Evolutionary conservation across 2,113 vertebrate genomes (phyloP).

Genomic region (Micromys minutus): DNA sequence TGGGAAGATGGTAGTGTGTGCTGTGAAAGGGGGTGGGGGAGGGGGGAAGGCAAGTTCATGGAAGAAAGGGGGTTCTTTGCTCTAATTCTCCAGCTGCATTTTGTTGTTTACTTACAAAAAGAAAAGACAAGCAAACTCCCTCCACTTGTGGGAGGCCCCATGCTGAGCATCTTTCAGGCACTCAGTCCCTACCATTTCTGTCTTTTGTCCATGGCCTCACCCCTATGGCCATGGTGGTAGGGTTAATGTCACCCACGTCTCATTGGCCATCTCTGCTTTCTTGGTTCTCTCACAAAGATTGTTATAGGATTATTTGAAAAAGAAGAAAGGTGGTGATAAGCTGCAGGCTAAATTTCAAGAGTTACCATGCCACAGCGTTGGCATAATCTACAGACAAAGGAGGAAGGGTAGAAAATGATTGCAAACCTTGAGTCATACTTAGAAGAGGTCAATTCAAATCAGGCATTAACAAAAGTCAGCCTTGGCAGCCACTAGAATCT

Average conservation of each 20-base stretch:
- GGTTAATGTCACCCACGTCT: neutral
- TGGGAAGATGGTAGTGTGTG: conserved; percentile 67
- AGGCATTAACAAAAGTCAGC: neutral
- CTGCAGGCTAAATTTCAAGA: conserved; percentile 31
- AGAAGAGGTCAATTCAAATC: conserved; percentile 30
- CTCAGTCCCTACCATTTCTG: conserved; percentile 69
- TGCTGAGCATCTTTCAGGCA: conserved; percentile 68
- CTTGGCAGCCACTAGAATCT: rapidly evolving
- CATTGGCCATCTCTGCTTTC: conserved; percentile 70
- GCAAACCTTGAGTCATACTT: neutral
- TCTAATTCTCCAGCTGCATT: conserved; percentile 83
- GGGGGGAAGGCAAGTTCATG: conserved; percentile 63
- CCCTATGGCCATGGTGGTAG: conserved; percentile 56
- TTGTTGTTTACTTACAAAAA: conserved; percentile 72
- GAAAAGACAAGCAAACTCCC: conserved; percentile 38
- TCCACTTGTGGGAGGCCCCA: conserved; percentile 61
- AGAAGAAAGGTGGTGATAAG: neutral
- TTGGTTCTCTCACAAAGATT: conserved; percentile 71
- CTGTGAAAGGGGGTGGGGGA: conserved; percentile 75
- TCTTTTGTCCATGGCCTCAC: conserved; percentile 64
- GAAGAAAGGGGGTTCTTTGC: conserved; percentile 76
- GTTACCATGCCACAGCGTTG: neutral
- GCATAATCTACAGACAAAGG: conserved; percentile 28
- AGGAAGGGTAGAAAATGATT: conserved; percentile 10
- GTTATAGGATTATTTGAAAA: conserved; percentile 48